These are phyloP conservation scores for Tipula confusa DNA, from an alignment of 2,888 invertebrate species.

Conservation along the genomic window DNA sequence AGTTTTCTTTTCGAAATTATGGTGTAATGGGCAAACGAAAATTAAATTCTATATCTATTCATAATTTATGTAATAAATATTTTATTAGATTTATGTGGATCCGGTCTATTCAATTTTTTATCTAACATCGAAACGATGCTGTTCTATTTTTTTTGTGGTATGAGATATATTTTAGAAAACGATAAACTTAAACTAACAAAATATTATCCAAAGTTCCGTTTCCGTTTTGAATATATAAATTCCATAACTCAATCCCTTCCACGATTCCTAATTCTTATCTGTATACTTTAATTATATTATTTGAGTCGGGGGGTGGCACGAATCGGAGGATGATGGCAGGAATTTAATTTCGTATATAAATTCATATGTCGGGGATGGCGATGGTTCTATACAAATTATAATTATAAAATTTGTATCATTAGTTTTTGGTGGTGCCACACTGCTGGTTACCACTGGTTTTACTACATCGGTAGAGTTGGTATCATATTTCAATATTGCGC, in stretches of 20 bases:
- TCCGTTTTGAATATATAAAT: neutral
- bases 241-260: neutral
- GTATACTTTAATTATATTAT: neutral
- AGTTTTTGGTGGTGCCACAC: neutral
- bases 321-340: neutral
- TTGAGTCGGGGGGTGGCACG: neutral
- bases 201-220: neutral
- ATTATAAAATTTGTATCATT: neutral
- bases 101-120: neutral
- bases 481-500: neutral
- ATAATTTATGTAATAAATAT: neutral
- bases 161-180: neutral
- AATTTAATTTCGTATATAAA: neutral
- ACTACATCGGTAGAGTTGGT: neutral
- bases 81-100: neutral
- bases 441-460: no score
- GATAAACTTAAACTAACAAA: neutral
- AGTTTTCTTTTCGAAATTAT: neutral
- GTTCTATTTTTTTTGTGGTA: neutral
- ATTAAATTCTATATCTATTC: neutral
- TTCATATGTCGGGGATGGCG: neutral
- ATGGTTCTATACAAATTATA: neutral
- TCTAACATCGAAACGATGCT: neutral
- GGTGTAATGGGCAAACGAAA: neutral
- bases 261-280: neutral